Base-by-base conservation (phyloP, 2,888 invertebrate genomes). In the Pegoplata infirma region DNA sequence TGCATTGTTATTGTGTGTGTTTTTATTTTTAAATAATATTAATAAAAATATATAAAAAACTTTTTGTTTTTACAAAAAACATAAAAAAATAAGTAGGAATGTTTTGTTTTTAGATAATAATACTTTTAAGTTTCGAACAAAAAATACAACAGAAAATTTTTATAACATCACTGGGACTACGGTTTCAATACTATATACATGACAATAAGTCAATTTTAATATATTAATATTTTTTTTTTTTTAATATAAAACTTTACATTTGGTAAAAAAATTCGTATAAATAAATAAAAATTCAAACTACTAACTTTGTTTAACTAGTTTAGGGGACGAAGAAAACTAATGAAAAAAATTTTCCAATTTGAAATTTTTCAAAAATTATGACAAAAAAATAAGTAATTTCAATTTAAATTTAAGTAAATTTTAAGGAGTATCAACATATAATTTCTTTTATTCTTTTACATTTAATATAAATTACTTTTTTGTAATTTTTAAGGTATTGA, bases 61-160 rank as follows among this genome's bases (percentile, higher is more conserved):
- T 2, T 32, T 2, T 32, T 32, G 32, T 32, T 32, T 32, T n/a
- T 49, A 49, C 36, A 46, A 67, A 16, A 55, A 17, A 49, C 14
- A n/a, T 58, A 14, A 28, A 47, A 44, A 71, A 28, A 40, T 67
- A 63, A 72, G 49, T 79, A 75, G 75, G 75, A 75, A 75, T 79
- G 79, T 56, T 55, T 56, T 69, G 32, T 59, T 71, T 25, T 47
- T 40, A 23, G 3, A 49, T 76, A 63, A 69, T 69, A 76, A 55
- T 55, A 55, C 53, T 68, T 76, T 47, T 51, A 49, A 44, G 68
- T 63, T 68, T 61, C 63, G 56, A 63, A 66, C 58, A 36, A 25
- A 47, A n/a, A 46, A 46, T 56, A 63, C 32, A 58, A 21, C 36
- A 21, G 51, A 17, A 40, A 23, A 36, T 19, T 40, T 17, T 46